These are phyloP conservation scores for Falco rusticolus DNA, from an alignment of 2,797 vertebrate species.

Conservation along the genomic window DNA sequence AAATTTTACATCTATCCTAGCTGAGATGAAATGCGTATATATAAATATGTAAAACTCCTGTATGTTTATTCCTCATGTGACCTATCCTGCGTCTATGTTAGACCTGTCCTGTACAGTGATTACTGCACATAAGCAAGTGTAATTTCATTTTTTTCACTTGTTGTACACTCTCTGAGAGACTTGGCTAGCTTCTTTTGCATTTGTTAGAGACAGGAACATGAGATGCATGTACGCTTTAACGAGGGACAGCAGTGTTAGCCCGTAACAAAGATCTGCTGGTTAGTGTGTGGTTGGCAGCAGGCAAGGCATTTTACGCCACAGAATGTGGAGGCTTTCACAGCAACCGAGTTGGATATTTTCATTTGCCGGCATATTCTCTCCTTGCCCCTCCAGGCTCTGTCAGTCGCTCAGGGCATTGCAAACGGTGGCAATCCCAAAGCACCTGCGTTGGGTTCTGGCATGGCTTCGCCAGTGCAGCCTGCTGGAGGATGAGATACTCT, in stretches of 20 bases:
- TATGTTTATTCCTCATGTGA: background rate
- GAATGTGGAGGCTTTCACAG: background rate
- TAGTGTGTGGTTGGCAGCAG: background rate
- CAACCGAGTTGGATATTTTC: background rate
- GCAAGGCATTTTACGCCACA: background rate
- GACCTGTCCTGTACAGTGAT: background rate
- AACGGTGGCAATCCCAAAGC: background rate
- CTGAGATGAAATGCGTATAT: background rate
- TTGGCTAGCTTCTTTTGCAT: background rate
- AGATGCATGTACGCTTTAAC: background rate
- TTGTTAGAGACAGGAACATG: background rate
- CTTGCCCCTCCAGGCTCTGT: background rate
- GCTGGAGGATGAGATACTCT: background rate
- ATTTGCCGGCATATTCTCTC: background rate
- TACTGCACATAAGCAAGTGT: background rate
- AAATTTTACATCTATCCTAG: background rate
- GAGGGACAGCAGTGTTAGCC: background rate
- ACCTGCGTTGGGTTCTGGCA: background rate
- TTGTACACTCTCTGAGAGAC: background rate
- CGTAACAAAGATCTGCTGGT: background rate
- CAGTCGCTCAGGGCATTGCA: background rate
- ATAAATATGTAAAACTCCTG: rapidly evolving
- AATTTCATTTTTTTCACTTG: background rate
- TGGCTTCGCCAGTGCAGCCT: background rate
- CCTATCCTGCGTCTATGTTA: background rate